Conservation (phyloP, 2,113 vertebrate genomes). For the Rhodinocichla rosea region DNA sequence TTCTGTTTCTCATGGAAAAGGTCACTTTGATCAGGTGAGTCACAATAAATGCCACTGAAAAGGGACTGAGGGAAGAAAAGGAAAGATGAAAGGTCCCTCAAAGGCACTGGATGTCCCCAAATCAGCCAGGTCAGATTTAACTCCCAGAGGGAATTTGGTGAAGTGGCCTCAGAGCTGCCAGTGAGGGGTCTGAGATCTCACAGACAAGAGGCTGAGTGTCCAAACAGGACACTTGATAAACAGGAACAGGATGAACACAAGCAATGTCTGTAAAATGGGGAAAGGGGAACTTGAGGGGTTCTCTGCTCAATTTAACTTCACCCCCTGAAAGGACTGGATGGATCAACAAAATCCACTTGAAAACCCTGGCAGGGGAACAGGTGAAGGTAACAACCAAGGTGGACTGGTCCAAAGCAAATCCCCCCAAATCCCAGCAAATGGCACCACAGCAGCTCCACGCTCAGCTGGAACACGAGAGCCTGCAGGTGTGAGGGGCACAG, state of each 20-base stretch:
- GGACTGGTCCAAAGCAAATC: not conserved
- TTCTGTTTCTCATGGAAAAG: not conserved
- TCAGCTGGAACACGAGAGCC: fast-evolving
- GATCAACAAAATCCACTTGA: not conserved
- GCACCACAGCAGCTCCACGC: not conserved
- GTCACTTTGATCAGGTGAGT: not conserved
- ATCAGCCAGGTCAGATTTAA: fast-evolving
- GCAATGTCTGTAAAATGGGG: not conserved
- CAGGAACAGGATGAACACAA: not conserved
- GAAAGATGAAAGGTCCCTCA: not conserved
- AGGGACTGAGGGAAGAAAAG: not conserved
- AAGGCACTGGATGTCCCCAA: fast-evolving
- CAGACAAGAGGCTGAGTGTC: too few species aligned
- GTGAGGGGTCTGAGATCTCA: not conserved
- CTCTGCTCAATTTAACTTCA: not conserved
- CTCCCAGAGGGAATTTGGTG: not conserved
- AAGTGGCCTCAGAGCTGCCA: fast-evolving
- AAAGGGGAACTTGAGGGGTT: fast-evolving
- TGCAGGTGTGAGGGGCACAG: not conserved
- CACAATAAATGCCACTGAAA: not conserved
- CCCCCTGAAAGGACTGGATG: not conserved
- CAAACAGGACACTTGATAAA: not conserved
- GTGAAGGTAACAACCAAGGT: fast-evolving
- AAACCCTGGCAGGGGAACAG: not conserved
- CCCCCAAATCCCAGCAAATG: not conserved